Evolutionary conservation across 1,140 invertebrate genomes (phyloP).

Genomic region (Drosophila bocqueti): DNA sequence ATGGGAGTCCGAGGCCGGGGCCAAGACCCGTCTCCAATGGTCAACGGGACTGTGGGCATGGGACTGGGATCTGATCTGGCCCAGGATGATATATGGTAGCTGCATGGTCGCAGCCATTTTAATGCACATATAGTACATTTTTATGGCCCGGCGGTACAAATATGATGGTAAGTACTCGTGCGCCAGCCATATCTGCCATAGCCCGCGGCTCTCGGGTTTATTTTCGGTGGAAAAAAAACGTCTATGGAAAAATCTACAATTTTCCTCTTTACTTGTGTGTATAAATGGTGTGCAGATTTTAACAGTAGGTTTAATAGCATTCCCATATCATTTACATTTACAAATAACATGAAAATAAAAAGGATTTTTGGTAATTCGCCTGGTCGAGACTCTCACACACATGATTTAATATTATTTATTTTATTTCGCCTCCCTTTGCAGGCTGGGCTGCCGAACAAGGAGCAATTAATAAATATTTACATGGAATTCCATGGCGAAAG

Average conservation of each 20-base stretch:
- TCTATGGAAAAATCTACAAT: background rate
- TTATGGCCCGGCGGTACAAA: background rate
- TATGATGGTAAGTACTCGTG: background rate
- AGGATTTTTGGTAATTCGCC: background rate
- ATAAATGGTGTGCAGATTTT: background rate
- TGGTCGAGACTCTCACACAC: background rate
- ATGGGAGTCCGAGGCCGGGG: background rate
- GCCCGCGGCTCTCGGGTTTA: background rate
- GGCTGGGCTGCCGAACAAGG: background rate
- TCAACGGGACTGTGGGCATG: background rate
- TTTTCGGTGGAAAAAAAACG: background rate
- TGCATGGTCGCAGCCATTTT: constrained; percentile 8
- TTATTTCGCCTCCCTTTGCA: background rate
- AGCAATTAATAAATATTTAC: constrained; percentile 21
- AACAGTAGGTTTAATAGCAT: background rate
- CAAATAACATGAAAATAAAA: background rate
- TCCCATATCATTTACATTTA: background rate
- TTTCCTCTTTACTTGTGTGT: background rate
- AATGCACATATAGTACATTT: constrained; percentile 17
- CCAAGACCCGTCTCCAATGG: background rate
- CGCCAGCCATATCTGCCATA: background rate
- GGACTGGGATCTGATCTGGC: background rate
- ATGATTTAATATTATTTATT: background rate
- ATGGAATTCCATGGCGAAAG: background rate
- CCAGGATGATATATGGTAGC: constrained; percentile 15